A percentile compares a stretch with the other conserved stretches of the same genome.
Conservation (phyloP, 2,888 invertebrate genomes). For the Drosophila pseudotalamancana region DNA sequence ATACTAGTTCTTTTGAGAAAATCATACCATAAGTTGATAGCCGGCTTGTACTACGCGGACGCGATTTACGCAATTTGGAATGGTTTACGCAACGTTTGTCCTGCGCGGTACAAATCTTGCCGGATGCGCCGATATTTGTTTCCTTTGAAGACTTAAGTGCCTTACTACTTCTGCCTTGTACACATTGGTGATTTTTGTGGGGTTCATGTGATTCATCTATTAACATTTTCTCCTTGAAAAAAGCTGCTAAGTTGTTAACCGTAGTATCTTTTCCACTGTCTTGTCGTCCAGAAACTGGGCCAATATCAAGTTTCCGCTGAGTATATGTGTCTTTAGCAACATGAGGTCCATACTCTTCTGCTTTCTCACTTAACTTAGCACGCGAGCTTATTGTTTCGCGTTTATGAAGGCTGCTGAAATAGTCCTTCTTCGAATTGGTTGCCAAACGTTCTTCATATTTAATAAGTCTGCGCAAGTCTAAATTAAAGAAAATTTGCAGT, state of each 20-base stretch:
- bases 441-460: constrained; percentile 83
- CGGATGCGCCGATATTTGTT: constrained; percentile 4
- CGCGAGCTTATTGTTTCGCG: constrained; percentile 83
- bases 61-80: constrained; percentile 27
- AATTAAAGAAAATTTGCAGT: constrained; percentile 22
- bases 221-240: constrained; percentile 55
- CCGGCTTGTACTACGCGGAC: constrained; percentile 40
- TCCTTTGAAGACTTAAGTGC: constrained; percentile 28
- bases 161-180: constrained; percentile 51
- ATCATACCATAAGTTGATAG: constrained; percentile 23
- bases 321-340: background rate
- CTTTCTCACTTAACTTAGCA: constrained; percentile 75
- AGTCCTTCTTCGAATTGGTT: constrained; percentile 60
- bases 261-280: background rate
- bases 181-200: background rate
- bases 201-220: constrained; percentile 29
- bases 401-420: constrained; percentile 82
- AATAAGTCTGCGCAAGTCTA: constrained; percentile 83
- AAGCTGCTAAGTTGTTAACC: background rate
- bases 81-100: background rate
- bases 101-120: constrained; percentile 22
- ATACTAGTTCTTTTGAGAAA: no score
- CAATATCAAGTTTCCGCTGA: background rate
- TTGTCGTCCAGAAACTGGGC: no score
- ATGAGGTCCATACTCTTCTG: constrained; percentile 28